Percentiles rank a stretch among this genome's conserved stretches.
Conservation (phyloP, 2,113 vertebrate species). For the Malurus melanocephalus region DNA sequence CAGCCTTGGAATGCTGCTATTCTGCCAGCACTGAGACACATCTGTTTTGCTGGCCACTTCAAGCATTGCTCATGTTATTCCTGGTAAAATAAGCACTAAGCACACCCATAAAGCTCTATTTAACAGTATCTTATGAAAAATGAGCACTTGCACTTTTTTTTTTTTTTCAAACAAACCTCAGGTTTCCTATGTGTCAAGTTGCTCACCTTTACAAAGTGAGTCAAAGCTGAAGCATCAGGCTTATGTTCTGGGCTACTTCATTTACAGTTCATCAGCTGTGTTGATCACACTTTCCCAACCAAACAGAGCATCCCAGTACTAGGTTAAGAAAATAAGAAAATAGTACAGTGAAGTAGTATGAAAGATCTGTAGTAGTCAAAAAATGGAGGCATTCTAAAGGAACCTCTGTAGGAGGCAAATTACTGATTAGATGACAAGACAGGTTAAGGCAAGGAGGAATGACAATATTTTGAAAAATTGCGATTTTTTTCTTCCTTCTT, state of each 20-base stretch:
- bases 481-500: background rate
- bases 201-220: background rate
- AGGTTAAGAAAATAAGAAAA: background rate
- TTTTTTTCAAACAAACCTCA: background rate
- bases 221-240: background rate
- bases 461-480: background rate
- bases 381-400: background rate
- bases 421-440: background rate
- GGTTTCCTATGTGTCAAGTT: background rate
- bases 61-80: background rate
- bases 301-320: background rate
- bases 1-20: background rate
- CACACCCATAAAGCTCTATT: background rate
- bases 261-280: background rate
- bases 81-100: background rate
- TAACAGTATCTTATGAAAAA: background rate
- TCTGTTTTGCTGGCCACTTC: background rate
- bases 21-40: background rate
- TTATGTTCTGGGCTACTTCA: background rate
- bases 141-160: background rate
- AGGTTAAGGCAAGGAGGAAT: background rate
- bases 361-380: background rate
- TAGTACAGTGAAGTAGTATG: background rate
- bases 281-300: background rate
- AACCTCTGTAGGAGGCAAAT: background rate